Conservation (phyloP, 2,797 vertebrate genomes). For the Geotrypetes seraphini region DNA sequence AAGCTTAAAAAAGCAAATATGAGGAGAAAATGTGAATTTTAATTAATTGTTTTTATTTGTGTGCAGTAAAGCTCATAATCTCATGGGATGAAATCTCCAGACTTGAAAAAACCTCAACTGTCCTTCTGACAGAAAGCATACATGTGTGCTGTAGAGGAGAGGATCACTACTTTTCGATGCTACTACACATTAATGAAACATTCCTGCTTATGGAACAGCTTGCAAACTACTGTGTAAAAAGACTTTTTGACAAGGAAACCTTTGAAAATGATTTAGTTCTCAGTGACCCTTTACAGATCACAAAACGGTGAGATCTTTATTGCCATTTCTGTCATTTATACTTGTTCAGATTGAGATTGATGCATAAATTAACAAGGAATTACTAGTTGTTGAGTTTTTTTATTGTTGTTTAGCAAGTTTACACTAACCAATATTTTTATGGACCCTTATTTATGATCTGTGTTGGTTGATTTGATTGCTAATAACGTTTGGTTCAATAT, state of each 20-base stretch:
- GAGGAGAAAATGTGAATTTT: no score
- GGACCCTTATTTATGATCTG: no score
- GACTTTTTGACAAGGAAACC: conserved; percentile 90
- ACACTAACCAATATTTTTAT: no score
- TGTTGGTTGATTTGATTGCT: no score
- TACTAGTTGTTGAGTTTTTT: no score
- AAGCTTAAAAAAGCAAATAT: no score
- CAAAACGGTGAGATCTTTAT: conserved; percentile 70
- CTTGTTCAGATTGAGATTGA: no score
- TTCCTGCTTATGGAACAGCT: conserved; percentile 94
- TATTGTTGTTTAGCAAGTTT: no score
- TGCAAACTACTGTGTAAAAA: conserved; percentile 80
- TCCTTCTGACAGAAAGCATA: conserved; percentile 88
- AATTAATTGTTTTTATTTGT: conserved; percentile 7
- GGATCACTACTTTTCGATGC: conserved; percentile 94
- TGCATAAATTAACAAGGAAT: no score
- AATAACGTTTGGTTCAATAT: no score
- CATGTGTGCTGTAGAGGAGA: conserved; percentile 76
- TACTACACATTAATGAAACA: conserved; percentile 85
- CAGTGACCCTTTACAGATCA: conserved; percentile 81
- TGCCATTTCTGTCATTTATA: no score
- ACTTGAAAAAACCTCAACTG: conserved; percentile 84
- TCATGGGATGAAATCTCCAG: conserved; percentile 91
- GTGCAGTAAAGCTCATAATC: conserved; percentile 82
- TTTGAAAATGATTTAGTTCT: conserved; percentile 77